Evolutionary conservation across 2,113 vertebrate species (phyloP).

Genomic region (Platycercus adscitus): DNA sequence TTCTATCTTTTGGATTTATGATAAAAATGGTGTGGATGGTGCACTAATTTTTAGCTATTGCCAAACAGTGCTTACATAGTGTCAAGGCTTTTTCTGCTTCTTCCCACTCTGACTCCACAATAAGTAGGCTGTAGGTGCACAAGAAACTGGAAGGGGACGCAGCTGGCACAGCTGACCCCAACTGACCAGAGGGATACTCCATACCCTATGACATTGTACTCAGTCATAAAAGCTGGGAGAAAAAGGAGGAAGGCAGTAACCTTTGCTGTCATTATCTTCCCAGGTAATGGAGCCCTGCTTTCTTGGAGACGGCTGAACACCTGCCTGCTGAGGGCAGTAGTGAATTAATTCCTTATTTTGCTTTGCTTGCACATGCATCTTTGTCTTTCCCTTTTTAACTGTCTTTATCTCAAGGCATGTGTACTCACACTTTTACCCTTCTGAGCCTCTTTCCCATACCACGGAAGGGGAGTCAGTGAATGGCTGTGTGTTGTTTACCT

Average conservation of each 20-base stretch:
- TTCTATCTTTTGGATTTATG: not conserved
- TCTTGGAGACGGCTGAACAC: not conserved
- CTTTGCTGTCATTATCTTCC: not conserved
- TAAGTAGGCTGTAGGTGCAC: accelerated
- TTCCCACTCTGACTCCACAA: not conserved
- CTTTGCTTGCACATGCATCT: not conserved
- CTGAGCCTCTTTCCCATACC: not conserved
- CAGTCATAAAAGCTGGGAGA: not conserved
- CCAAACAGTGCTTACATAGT: not conserved
- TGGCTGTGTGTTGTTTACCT: not conserved
- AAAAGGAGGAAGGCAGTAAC: not conserved
- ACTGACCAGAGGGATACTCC: not conserved
- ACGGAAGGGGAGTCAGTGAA: not conserved
- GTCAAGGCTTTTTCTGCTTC: not conserved
- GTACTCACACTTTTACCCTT: not conserved
- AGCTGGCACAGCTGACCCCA: not conserved
- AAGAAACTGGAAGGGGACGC: not conserved
- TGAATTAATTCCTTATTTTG: not conserved
- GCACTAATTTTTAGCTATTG: not conserved
- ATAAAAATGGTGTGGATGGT: not conserved
- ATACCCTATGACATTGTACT: accelerated
- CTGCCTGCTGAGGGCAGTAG: not conserved
- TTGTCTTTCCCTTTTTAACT: not conserved
- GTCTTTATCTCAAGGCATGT: accelerated
- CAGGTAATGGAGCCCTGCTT: not conserved